These are phyloP conservation scores for Reinhardtius hippoglossoides DNA, from an alignment of 2,113 vertebrate genomes.

Conservation along the genomic window DNA sequence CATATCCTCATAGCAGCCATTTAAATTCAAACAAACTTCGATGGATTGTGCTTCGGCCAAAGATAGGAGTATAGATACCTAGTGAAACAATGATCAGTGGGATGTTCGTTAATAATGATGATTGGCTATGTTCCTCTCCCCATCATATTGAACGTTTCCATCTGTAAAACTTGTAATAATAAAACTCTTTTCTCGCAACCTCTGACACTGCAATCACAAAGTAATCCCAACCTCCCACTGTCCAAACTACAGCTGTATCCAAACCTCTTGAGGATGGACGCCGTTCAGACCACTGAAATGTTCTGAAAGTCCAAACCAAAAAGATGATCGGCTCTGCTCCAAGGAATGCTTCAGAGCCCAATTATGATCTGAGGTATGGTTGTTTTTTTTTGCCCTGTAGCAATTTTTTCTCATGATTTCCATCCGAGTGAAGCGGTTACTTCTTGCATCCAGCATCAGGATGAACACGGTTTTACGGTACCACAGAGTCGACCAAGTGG, in stretches of 20 bases:
- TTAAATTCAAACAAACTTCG: not conserved
- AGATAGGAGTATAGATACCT: conserved; percentile 14
- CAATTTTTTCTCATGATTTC: conserved; percentile 44
- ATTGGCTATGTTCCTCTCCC: conserved; percentile 13
- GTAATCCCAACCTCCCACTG: conserved; percentile 58
- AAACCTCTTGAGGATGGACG: conserved; percentile 58
- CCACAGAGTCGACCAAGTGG: conserved; percentile 32
- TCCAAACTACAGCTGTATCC: conserved; percentile 63
- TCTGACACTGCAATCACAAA: conserved; percentile 60
- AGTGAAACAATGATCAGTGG: conserved; percentile 24
- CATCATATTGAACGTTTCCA: conserved; percentile 10
- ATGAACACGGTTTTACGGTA: conserved; percentile 28
- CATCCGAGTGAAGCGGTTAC: conserved; percentile 47
- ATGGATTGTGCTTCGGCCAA: conserved; percentile 1
- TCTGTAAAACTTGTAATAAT: conserved; percentile 49
- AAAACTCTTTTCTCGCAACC: conserved; percentile 53
- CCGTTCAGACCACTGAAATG: conserved; percentile 66
- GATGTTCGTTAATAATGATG: conserved; percentile 26
- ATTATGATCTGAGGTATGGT: conserved; percentile 45
- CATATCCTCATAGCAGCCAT: not conserved
- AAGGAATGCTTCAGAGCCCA: conserved; percentile 57
- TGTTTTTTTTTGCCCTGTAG: conserved; percentile 47
- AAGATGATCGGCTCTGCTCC: conserved; percentile 47
- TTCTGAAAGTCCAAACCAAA: conserved; percentile 59
- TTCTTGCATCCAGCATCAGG: conserved; percentile 48